Evolutionary conservation across 2,113 vertebrate species (phyloP).

Genomic region (Cettia cetti): DNA sequence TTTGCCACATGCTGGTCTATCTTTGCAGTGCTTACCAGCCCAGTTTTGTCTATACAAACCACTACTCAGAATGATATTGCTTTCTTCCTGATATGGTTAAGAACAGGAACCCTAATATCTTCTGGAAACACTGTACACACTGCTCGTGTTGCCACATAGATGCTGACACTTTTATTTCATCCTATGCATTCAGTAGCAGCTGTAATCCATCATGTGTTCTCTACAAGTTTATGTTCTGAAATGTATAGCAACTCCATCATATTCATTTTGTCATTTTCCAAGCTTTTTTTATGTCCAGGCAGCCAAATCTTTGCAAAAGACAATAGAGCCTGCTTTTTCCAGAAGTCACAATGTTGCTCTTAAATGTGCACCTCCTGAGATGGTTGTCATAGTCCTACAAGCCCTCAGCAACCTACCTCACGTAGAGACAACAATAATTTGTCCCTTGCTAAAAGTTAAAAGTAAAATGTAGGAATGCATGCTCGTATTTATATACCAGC

Average conservation of each 20-base stretch:
- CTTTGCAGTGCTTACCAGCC: not conserved
- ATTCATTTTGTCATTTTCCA: not conserved
- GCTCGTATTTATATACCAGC: not conserved
- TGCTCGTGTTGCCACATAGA: not conserved
- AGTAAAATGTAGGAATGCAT: not conserved
- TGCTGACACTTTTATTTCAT: not conserved
- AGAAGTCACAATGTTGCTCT: not conserved
- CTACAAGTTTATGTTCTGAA: not conserved
- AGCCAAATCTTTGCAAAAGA: not conserved
- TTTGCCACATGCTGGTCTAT: not conserved
- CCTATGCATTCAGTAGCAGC: not conserved
- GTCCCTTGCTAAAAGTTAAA: not conserved
- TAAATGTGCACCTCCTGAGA: not conserved
- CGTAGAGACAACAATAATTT: not conserved
- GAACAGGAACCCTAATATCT: not conserved
- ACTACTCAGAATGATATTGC: not conserved
- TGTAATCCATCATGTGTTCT: not conserved
- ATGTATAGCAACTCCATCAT: not conserved
- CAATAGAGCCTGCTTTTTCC: not conserved
- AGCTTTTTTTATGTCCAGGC: not conserved
- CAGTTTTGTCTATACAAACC: not conserved
- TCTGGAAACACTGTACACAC: not conserved
- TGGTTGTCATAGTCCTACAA: not conserved
- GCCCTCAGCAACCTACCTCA: not conserved
- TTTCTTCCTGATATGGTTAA: not conserved